phyloP scores from a whole-genome alignment of 2,113 vertebrate genomes.

The Colaptes auratus region DNA sequence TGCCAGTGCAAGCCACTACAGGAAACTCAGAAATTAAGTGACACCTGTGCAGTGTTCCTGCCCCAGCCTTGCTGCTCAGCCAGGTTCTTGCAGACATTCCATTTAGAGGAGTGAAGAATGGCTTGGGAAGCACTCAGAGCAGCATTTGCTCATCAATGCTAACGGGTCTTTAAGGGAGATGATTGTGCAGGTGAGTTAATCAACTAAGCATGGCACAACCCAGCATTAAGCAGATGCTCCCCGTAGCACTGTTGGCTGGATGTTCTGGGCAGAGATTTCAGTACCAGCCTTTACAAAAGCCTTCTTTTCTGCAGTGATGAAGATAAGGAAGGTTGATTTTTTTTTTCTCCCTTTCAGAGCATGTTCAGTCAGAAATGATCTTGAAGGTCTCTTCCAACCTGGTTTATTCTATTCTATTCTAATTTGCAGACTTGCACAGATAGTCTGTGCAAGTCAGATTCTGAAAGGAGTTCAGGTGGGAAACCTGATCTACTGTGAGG shows the following conservation, averaged over 20 bases:
- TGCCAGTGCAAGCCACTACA: not conserved
- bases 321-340: not conserved
- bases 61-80: not conserved
- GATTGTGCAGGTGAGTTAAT: not conserved
- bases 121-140: not conserved
- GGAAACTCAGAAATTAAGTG: not conserved
- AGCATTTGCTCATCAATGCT: rapidly evolving
- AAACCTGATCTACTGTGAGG: too few species aligned
- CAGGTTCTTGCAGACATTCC: not conserved
- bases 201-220: not conserved
- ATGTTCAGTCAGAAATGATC: not conserved
- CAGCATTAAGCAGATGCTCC: not conserved
- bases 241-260: not conserved
- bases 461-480: too few species aligned
- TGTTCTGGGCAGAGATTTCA: not conserved
- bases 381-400: too few species aligned
- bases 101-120: not conserved
- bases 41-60: not conserved
- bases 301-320: not conserved
- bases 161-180: not conserved
- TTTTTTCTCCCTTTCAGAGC: not conserved
- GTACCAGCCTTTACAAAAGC: not conserved
- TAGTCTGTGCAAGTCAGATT: too few species aligned
- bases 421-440: too few species aligned
- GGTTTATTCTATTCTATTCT: too few species aligned